Percentiles rank a stretch among this genome's conserved stretches.
phyloP scores from a whole-genome alignment of 1,140 invertebrate species.

The Lordiphosa stackelbergi region DNA sequence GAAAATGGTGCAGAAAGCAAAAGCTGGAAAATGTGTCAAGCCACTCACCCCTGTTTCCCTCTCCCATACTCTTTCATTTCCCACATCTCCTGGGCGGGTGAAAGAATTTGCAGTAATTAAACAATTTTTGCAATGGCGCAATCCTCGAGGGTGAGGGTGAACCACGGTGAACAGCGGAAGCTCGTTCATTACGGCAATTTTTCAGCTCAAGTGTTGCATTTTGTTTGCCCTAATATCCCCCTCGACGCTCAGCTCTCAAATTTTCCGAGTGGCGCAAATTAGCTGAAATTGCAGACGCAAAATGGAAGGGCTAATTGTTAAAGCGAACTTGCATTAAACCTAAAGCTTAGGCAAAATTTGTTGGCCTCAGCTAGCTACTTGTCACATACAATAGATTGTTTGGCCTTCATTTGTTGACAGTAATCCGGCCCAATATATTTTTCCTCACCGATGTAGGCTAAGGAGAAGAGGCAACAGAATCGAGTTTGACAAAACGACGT shows the following conservation, averaged over 20 bases:
- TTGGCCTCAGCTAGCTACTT: conserved; percentile 37
- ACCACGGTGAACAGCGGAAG: conserved; percentile 10
- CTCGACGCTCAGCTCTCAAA: conserved; percentile 30
- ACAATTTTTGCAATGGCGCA: conserved; percentile 60
- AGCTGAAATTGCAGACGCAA: conserved; percentile 58
- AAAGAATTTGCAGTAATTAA: conserved; percentile 73
- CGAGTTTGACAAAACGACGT: conserved; percentile 56
- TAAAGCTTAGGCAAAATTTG: background rate
- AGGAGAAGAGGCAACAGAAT: conserved; percentile 41
- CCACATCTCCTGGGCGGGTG: conserved; percentile 31
- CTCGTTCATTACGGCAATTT: conserved; percentile 71
- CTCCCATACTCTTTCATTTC: too few relatives aligned
- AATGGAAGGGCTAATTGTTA: conserved; percentile 48
- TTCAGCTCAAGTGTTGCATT: conserved; percentile 74
- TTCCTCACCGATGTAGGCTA: conserved; percentile 52
- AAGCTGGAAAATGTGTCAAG: conserved; percentile 69
- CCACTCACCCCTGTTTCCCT: conserved; percentile 30
- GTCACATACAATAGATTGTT: conserved; percentile 46
- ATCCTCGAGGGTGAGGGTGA: conserved; percentile 28
- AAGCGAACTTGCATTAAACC: conserved; percentile 31
- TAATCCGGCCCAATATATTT: conserved; percentile 52
- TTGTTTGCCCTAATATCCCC: conserved; percentile 72
- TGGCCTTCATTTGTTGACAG: conserved; percentile 50
- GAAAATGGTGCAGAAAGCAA: conserved; percentile 57
- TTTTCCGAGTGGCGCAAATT: conserved; percentile 72